Percentiles rank a stretch among this genome's conserved stretches.
phyloP scores from a whole-genome alignment of 2,888 invertebrate species.

The Drosophila anceps region DNA sequence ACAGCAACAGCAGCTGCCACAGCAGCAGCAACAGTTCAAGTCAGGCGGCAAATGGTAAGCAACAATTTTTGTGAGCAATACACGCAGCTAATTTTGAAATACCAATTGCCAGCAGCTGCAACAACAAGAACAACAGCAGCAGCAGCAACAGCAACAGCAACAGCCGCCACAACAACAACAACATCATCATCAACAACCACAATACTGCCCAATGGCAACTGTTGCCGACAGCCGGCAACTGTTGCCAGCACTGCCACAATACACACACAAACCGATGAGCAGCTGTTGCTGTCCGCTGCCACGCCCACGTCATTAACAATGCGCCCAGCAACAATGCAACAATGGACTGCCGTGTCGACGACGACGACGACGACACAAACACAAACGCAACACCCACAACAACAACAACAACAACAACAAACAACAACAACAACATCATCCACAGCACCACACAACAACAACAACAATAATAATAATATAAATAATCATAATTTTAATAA shows the following conservation, averaged over 20 bases:
- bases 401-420: conserved; percentile 40
- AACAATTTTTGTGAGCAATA: conserved; percentile 53
- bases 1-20: conserved; percentile 7
- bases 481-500: conserved; percentile 50
- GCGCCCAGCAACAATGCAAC: conserved; percentile 63
- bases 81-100: conserved; percentile 42
- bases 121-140: conserved; percentile 15
- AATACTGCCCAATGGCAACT: conserved; percentile 46
- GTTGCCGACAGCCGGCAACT: conserved; percentile 43
- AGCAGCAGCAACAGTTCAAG: conserved; percentile 38
- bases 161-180: conserved; percentile 29
- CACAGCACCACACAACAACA: conserved; percentile 45
- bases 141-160: conserved; percentile 7
- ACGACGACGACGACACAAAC: conserved; percentile 61
- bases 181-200: conserved; percentile 24
- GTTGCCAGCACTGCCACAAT: conserved; percentile 79
- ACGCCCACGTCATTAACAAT: conserved; percentile 41
- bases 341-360: conserved; percentile 72
- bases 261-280: conserved; percentile 84
- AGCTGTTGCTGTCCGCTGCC: conserved; percentile 56
- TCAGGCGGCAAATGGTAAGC: conserved; percentile 69
- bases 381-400: conserved; percentile 52
- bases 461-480: conserved; percentile 36
- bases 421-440: conserved; percentile 40
- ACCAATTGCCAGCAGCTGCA: conserved; percentile 50